Percentiles rank a stretch among this genome's conserved stretches.
Evolutionary conservation across 2,113 vertebrate species (phyloP).

Genomic region (Epinephelus lanceolatus): DNA sequence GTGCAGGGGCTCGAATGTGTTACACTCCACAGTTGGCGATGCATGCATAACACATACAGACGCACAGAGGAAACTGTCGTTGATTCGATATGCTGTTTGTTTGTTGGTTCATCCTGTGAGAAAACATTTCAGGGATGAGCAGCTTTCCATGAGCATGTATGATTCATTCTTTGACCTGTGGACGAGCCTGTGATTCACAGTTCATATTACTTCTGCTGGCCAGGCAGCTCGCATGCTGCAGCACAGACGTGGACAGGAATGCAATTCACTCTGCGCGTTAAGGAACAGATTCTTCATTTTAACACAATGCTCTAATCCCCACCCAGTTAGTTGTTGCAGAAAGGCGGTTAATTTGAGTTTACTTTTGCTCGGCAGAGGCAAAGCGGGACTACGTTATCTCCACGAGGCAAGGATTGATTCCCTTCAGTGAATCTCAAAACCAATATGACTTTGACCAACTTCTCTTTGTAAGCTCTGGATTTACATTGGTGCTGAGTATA

Average conservation of each 20-base stretch:
- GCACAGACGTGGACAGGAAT: slow-evolving; percentile 25
- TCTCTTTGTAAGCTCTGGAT: slow-evolving; percentile 63
- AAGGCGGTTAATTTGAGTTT: slow-evolving; percentile 67
- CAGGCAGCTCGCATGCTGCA: slow-evolving; percentile 37
- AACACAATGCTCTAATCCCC: slow-evolving; percentile 56
- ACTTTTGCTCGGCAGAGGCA: slow-evolving; percentile 42
- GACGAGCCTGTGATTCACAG: slow-evolving; percentile 68
- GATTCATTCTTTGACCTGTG: slow-evolving; percentile 63
- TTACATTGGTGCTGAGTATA: slow-evolving; percentile 58
- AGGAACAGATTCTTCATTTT: slow-evolving; percentile 65
- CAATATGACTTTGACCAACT: slow-evolving; percentile 65
- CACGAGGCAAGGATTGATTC: slow-evolving; percentile 35
- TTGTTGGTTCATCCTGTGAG: slow-evolving; percentile 59
- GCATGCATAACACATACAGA: slow-evolving; percentile 41
- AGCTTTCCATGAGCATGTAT: slow-evolving; percentile 54
- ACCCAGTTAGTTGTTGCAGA: slow-evolving; percentile 45
- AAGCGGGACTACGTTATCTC: slow-evolving; percentile 52
- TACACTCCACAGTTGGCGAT: slow-evolving; percentile 15
- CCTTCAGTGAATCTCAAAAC: slow-evolving; percentile 60
- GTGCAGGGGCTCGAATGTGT: slow-evolving; percentile 6
- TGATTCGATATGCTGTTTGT: slow-evolving; percentile 61
- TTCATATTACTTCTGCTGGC: slow-evolving; percentile 66
- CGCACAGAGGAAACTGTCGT: slow-evolving; percentile 30
- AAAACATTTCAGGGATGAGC: slow-evolving; percentile 63
- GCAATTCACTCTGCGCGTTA: slow-evolving; percentile 30